Evolutionary conservation across 2,797 vertebrate species (phyloP).

Genomic region (Mormyrus hasselquistii): DNA sequence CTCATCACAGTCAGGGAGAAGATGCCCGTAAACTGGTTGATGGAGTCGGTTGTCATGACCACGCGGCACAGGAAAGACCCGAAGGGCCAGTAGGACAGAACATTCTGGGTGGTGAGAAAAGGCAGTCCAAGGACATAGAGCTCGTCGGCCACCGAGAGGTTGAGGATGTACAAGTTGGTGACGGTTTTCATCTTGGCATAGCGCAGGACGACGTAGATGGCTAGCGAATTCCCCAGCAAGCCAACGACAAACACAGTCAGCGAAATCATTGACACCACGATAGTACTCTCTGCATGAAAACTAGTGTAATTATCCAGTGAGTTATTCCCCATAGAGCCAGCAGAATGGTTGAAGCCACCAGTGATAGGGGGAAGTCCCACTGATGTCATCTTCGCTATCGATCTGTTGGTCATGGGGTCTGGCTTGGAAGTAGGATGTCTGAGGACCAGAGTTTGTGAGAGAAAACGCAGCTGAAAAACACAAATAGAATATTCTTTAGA

Average conservation of each 20-base stretch:
- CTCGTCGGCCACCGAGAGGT: constrained; percentile 83
- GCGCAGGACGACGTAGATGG: constrained; percentile 82
- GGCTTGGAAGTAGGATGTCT: neutral
- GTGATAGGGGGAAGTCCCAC: constrained; percentile 20
- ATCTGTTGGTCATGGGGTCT: constrained; percentile 13
- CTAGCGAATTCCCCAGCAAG: constrained; percentile 79
- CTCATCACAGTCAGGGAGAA: constrained; percentile 93
- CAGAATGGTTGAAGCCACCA: constrained; percentile 22
- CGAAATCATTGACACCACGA: constrained; percentile 73
- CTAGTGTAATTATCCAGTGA: constrained; percentile 8
- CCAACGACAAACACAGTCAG: constrained; percentile 75
- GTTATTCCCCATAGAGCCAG: neutral
- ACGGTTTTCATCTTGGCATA: constrained; percentile 90
- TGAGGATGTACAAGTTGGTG: constrained; percentile 93
- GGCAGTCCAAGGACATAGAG: constrained; percentile 87
- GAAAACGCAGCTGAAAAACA: constrained; percentile 23
- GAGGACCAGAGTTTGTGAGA: neutral
- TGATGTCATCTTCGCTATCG: constrained; percentile 42
- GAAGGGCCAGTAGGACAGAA: constrained; percentile 84
- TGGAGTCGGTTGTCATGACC: constrained; percentile 77
- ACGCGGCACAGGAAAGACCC: constrained; percentile 80
- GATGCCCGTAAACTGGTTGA: constrained; percentile 91
- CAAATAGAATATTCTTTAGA: constrained; percentile 4
- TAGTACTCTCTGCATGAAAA: constrained; percentile 49
- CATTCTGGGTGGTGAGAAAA: constrained; percentile 81